These are phyloP conservation scores for Pollimyrus isidori DNA, from an alignment of 2,113 vertebrate genomes.

Conservation along the genomic window DNA sequence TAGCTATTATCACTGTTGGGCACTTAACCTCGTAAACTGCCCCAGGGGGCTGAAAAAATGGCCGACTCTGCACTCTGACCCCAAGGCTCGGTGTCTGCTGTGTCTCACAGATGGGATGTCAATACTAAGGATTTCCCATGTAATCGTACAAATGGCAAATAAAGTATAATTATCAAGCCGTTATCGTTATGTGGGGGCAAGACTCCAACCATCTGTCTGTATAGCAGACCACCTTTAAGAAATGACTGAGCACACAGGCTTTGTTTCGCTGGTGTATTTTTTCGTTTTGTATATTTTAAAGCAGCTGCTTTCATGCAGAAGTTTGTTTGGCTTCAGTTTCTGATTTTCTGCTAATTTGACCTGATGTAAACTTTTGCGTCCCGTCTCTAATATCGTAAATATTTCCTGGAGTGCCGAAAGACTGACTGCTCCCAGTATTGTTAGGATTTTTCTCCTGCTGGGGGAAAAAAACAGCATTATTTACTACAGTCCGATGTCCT, in stretches of 20 bases:
- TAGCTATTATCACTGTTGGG: neutral
- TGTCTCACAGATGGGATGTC: neutral
- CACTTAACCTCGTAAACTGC: neutral
- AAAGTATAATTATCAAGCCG: neutral
- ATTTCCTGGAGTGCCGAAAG: constrained; percentile 30
- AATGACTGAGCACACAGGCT: neutral
- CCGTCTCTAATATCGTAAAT: neutral
- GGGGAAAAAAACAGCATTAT: constrained; percentile 36
- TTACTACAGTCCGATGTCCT: constrained; percentile 40
- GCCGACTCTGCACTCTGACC: neutral
- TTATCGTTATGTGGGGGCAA: neutral
- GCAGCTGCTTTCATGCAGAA: neutral
- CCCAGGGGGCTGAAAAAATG: neutral
- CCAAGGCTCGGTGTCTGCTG: neutral
- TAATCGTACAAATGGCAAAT: neutral
- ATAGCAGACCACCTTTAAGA: neutral
- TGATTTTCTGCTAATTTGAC: neutral
- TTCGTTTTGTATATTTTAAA: neutral
- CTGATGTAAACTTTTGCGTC: constrained; percentile 22
- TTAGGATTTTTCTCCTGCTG: constrained; percentile 33
- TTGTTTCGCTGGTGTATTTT: neutral
- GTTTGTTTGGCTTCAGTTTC: neutral
- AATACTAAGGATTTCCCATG: neutral
- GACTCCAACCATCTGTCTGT: neutral
- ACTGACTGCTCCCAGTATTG: constrained; percentile 43